A percentile compares a stretch with the other conserved stretches of the same genome.
phyloP scores from a whole-genome alignment of 2,888 invertebrate genomes.

The Ophion costatus region DNA sequence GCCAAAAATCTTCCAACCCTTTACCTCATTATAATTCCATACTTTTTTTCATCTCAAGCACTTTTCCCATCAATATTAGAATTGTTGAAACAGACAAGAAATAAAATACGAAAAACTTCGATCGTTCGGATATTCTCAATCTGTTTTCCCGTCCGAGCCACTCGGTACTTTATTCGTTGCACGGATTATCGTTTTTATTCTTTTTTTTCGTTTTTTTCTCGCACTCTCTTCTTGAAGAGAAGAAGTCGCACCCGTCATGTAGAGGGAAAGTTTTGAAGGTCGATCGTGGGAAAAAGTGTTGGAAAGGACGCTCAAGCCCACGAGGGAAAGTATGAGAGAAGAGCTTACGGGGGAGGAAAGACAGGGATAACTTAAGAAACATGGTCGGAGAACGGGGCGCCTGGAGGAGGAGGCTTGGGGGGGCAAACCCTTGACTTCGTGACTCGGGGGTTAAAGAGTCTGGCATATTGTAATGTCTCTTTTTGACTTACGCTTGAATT shows the following conservation, averaged over 20 bases:
- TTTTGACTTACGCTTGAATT: conserved; percentile 21
- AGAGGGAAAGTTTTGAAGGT: conserved; percentile 58
- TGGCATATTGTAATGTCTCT: conserved; percentile 43
- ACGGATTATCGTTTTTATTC: conserved; percentile 9
- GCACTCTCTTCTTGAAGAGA: conserved; percentile 1
- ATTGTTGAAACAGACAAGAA: conserved; percentile 1
- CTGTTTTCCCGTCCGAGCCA: conserved; percentile 12
- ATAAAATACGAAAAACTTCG: neutral
- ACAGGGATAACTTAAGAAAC: conserved; percentile 49
- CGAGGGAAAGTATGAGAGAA: conserved; percentile 28
- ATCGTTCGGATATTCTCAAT: conserved; percentile 1
- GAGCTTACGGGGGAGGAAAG: neutral
- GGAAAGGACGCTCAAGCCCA: conserved; percentile 30
- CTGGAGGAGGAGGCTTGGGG: neutral
- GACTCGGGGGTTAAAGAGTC: conserved; percentile 48
- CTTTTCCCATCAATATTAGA: conserved; percentile 1
- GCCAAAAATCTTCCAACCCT: neutral
- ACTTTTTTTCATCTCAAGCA: neutral
- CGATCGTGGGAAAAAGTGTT: conserved; percentile 46
- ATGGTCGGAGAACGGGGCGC: neutral
- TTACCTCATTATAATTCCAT: neutral
- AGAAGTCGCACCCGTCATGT: conserved; percentile 12
- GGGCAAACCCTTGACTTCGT: conserved; percentile 40
- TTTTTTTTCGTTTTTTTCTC: neutral
- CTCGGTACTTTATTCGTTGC: conserved; percentile 18